Evolutionary conservation across 2,888 invertebrate species (phyloP).

Genomic region (Eulithis prunata): DNA sequence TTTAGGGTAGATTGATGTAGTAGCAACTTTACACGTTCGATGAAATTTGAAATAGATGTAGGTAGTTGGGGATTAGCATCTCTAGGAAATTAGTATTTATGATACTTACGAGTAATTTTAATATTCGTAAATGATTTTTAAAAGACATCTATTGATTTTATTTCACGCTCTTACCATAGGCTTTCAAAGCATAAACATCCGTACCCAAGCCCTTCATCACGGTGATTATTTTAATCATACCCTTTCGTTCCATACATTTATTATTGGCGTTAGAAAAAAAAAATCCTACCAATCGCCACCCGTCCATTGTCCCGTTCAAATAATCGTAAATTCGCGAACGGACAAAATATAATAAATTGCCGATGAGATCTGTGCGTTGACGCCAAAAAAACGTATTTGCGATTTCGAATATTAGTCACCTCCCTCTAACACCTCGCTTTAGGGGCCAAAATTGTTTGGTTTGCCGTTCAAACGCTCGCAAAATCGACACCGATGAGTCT

Average conservation of each 20-base stretch:
- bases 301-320: constrained; percentile 77
- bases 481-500: constrained; percentile 64
- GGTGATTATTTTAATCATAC: constrained; percentile 45
- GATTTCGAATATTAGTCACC: constrained; percentile 27
- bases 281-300: constrained; percentile 73
- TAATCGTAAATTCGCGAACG: constrained; percentile 82
- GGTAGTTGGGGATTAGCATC: too few species aligned
- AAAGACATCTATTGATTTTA: neutral
- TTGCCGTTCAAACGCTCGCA: constrained; percentile 39
- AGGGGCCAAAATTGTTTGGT: constrained; percentile 53
- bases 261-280: constrained; percentile 78
- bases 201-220: constrained; percentile 40
- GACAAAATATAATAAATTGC: constrained; percentile 84
- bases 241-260: constrained; percentile 60
- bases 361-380: constrained; percentile 81
- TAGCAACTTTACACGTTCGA: too few species aligned
- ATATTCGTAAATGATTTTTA: too few species aligned
- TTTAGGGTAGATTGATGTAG: too few species aligned
- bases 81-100: too few species aligned
- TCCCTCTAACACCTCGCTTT: constrained; percentile 40
- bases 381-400: constrained; percentile 52
- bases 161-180: neutral
- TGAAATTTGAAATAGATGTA: too few species aligned
- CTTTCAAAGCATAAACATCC: constrained; percentile 8
- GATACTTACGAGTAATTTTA: too few species aligned